Evolutionary conservation across 2,888 invertebrate species (phyloP).

Genomic region (Alitta virens): DNA sequence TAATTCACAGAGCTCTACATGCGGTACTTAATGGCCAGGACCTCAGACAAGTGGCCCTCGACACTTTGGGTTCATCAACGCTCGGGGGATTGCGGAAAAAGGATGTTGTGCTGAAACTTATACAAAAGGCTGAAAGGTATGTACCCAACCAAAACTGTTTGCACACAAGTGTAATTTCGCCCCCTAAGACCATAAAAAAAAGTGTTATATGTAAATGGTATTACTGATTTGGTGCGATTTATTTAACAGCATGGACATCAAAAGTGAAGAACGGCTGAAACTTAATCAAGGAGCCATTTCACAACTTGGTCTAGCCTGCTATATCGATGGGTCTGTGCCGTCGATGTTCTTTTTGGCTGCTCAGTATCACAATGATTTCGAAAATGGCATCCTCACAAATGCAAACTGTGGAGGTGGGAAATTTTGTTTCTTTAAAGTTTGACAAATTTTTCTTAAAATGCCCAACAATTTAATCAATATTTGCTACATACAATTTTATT

Average conservation of each 20-base stretch:
- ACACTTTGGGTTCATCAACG: slow-evolving; percentile 31
- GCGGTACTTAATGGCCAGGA: slow-evolving; percentile 41
- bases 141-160: too few relatives aligned
- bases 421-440: background rate
- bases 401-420: slow-evolving; percentile 47
- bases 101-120: slow-evolving; percentile 30
- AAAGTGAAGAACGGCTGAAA: slow-evolving; percentile 31
- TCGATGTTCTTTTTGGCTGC: slow-evolving; percentile 41
- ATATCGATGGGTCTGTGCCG: slow-evolving; percentile 44
- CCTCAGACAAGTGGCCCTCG: slow-evolving; percentile 33
- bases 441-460: background rate
- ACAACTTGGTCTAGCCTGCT: slow-evolving; percentile 42
- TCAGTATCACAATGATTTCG: slow-evolving; percentile 41
- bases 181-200: too few relatives aligned
- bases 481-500: too few relatives aligned
- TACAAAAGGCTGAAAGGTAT: slow-evolving; percentile 29
- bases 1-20: slow-evolving; percentile 31
- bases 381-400: slow-evolving; percentile 40
- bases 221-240: too few relatives aligned
- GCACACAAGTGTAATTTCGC: too few relatives aligned
- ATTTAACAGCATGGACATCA: slow-evolving; percentile 29
- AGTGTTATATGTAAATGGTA: too few relatives aligned
- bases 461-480: too few relatives aligned
- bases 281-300: slow-evolving; percentile 35
- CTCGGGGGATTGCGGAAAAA: slow-evolving; percentile 38